Evolutionary conservation across 2,888 invertebrate genomes (phyloP), one percentile per base, ranked within the genome.

Genomic region (Neocrepidodera transversa): DNA sequence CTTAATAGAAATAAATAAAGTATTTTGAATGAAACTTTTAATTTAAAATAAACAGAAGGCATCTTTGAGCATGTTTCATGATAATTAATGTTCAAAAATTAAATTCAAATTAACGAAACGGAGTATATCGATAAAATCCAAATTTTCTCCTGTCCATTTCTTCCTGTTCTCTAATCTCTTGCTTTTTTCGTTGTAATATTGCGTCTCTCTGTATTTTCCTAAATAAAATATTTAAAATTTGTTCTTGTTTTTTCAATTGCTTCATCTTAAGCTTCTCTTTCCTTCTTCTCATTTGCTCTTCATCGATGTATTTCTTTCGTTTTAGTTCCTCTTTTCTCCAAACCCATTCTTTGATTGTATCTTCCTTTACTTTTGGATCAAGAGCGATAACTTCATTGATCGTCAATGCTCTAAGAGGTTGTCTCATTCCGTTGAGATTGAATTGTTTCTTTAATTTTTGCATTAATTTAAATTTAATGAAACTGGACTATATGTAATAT

Each of bases 301-400:
- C 16, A 11, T 45, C n/a, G 26, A 28, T 26, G 13, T 13, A 8
- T 7, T 26, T 23, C 8, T 45, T 7, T 6, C 5, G 10, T 28
- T 14, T 10, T 10, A 11, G 45, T 8, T 23, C 45, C 6, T 45
- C 13, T 11, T 45, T 10, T 10, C 7, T 11, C 1, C n/a, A 7
- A 1, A 11, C 13, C 45, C 45, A 45, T 14, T 45, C 45, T 45
- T 11, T 26, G 4, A 45, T 26, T 11, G 5, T 5, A 14, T 23
- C 45, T 45, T 45, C 45, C 14, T 45, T 45, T 45, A 26, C 45
- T 2, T 23, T 26, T 4, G 45, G 45, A 26, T 45, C 45, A 13
- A 45, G 23, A 2, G 8, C 11, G 2, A 7, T 13, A 16, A 45
- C 13, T 45, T 26, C 26, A 4, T 45, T 6, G 1, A 45, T 1